phyloP scores from a whole-genome alignment of 37 sponge, comb jelly and placozoan genomes.

The Lycopodina hypogea region DNA sequence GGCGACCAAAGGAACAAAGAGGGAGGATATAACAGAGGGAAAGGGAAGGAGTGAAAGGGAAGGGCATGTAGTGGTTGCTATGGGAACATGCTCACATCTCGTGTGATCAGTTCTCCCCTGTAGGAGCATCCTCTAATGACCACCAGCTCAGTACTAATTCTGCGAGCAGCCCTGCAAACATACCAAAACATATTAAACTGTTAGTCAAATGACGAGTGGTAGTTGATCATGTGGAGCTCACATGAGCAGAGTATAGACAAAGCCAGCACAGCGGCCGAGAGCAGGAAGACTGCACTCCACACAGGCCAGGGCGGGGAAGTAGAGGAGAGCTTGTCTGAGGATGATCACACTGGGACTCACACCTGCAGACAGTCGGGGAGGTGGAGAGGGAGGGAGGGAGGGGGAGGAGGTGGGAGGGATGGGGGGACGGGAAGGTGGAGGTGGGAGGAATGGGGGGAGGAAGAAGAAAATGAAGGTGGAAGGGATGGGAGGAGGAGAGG shows the following conservation, averaged over 20 bases:
- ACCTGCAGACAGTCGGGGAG: conserved; percentile 13
- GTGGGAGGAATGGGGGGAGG: neutral
- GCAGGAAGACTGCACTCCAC: conserved; percentile 29
- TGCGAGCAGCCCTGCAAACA: conserved; percentile 20
- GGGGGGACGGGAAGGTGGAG: conserved; percentile 12
- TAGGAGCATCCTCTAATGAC: conserved; percentile 21
- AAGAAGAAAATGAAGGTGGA: conserved; percentile 2
- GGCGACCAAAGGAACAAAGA: neutral
- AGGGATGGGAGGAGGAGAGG: neutral
- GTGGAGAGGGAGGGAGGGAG: conserved; percentile 18
- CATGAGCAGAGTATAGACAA: conserved; percentile 39
- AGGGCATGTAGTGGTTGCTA: too few relatives aligned
- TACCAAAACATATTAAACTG: neutral
- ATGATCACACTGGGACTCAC: conserved; percentile 32
- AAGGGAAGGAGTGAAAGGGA: too few relatives aligned
- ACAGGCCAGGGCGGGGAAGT: conserved; percentile 56
- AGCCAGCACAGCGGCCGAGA: conserved; percentile 31
- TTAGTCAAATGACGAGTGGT: too few relatives aligned
- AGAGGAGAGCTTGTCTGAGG: conserved; percentile 43
- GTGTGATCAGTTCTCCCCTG: conserved; percentile 11
- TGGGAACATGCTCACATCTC: conserved; percentile 33
- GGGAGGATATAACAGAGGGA: too few relatives aligned
- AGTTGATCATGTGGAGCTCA: neutral
- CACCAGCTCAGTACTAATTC: conserved; percentile 14
- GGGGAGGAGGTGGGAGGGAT: conserved; percentile 16